These are phyloP conservation scores for Mobula birostris DNA, from an alignment of 2,113 vertebrate species.

Conservation along the genomic window DNA sequence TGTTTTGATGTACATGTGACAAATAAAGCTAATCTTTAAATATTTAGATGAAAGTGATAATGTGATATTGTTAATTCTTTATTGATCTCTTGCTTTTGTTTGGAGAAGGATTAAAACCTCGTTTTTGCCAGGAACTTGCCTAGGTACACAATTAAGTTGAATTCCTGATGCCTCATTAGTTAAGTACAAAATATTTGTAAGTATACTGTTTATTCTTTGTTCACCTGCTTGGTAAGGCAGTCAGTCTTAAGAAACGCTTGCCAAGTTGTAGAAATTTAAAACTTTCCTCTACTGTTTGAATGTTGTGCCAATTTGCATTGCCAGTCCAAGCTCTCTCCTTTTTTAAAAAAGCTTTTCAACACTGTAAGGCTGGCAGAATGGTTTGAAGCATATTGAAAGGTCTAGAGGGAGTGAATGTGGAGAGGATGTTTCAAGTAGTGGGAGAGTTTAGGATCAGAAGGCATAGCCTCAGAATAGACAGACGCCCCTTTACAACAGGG, in stretches of 20 bases:
- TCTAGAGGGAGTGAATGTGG: too few relatives aligned
- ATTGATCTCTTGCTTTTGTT: background rate
- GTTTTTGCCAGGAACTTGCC: background rate
- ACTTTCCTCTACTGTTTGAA: background rate
- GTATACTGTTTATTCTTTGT: background rate
- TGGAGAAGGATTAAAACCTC: background rate
- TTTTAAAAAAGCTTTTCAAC: background rate
- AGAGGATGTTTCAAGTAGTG: too few relatives aligned
- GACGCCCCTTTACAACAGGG: too few relatives aligned
- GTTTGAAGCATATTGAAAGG: too few relatives aligned
- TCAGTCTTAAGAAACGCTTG: background rate
- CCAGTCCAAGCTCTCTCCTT: background rate
- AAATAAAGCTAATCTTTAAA: too few relatives aligned
- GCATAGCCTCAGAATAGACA: too few relatives aligned
- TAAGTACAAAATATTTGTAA: background rate
- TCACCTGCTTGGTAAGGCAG: background rate
- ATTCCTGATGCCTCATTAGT: background rate
- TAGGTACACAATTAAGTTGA: background rate
- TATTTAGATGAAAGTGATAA: background rate
- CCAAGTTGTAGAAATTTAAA: too few relatives aligned
- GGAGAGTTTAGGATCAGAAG: too few relatives aligned
- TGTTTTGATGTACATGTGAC: too few relatives aligned
- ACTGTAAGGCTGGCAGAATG: too few relatives aligned
- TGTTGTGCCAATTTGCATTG: background rate
- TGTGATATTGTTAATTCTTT: background rate